Percentiles rank a stretch among this genome's conserved stretches.
Conservation (phyloP, 2,888 invertebrate species). For the Rhodophaea formosa region DNA sequence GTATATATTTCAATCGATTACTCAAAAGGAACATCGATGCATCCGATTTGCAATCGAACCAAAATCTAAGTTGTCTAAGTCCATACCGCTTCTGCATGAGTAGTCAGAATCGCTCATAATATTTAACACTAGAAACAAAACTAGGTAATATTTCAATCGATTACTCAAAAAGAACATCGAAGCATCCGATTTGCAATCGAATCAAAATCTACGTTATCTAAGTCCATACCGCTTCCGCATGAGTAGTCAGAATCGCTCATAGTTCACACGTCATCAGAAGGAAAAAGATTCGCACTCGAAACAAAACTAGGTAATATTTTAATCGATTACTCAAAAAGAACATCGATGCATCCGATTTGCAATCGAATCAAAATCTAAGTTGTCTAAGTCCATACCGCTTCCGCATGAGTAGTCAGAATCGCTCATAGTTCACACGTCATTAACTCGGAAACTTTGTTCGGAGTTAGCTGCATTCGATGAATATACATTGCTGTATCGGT, state of each 20-base stretch:
- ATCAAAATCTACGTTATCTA: constrained; percentile 8
- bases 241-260: constrained; percentile 17
- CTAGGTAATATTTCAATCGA: neutral
- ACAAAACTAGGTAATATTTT: neutral
- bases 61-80: constrained; percentile 8
- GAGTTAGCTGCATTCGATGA: constrained; percentile 11
- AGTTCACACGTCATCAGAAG: constrained; percentile 30
- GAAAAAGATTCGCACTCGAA: too few relatives aligned
- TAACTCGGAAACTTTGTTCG: constrained; percentile 19
- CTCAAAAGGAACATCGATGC: neutral
- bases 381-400: constrained; percentile 13
- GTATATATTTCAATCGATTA: neutral
- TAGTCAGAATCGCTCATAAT: constrained; percentile 19
- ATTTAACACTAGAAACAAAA: too few relatives aligned
- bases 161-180: neutral
- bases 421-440: constrained; percentile 28
- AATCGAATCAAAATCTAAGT: constrained; percentile 13
- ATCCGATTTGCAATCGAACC: constrained; percentile 7
- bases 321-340: neutral
- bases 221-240: constrained; percentile 15
- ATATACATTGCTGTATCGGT: constrained; percentile 12
- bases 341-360: neutral
- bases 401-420: constrained; percentile 17
- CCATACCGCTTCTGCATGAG: constrained; percentile 16
- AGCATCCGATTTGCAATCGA: constrained; percentile 3